Evolutionary conservation across 2,113 vertebrate genomes (phyloP), one percentile per base, ranked within the genome.

Genomic region (Rousettus leschenaultii): DNA sequence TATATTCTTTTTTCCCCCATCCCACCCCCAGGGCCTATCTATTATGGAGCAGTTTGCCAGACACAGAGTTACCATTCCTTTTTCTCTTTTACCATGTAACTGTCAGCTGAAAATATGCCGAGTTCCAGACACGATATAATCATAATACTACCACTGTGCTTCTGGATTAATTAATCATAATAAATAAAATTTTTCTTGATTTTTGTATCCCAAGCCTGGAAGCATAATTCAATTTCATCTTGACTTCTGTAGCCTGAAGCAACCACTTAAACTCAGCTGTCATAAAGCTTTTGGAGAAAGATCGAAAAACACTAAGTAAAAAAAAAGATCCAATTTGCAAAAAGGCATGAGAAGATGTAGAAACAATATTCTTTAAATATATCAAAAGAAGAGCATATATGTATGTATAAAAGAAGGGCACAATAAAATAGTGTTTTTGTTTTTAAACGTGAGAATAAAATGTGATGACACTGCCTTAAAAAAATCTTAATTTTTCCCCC

Each of bases 151-250:
- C 97, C 95, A 98, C 98, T 97, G 96, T 98, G 96, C 96, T 97
- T 98, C 96, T 98, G 97, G 97, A 98, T 96, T 21, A 96, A 98
- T 97, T 98, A 97, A 98, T 98, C 98, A 97, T 97, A 98, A 98
- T 98, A 98, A 98, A 98, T 98, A 97, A 98, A 98, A 98, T 98
- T 98, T 98, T 98, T 98, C 97, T 87, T 98, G 97, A 97, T 97
- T 98, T 96, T 96, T 96, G 95, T 97, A 91, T 98, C 97, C 97
- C 98, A 98, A 98, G 97, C 91, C 96, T 98, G 98, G 96, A 98
- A 97, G 89, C 88, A 97, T 96, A 98, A 98, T 97, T 95, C 66
- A 96, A 95, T 97, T 97, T 96, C 43, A 92, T 95, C 85, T 94
- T 95, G 92, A 95, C 96, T 98, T 95, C 93, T 96, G 59, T 94